phyloP scores from a whole-genome alignment of 1,140 invertebrate genomes.

The Riptortus pedestris region DNA sequence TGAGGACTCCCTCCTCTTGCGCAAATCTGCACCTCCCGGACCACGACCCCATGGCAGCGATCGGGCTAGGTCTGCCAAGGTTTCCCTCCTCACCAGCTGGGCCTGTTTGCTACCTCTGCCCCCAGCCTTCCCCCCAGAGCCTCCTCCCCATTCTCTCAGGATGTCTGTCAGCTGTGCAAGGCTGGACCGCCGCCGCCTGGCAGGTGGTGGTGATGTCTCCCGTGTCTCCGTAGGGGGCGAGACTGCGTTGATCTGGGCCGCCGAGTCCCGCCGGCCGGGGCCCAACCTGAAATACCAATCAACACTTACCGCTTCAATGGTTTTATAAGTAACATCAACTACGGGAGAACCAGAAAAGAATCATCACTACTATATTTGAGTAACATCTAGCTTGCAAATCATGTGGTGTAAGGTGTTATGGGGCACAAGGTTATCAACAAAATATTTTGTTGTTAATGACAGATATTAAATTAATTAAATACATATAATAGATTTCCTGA shows the following conservation, averaged over 20 bases:
- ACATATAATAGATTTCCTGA: too few species aligned
- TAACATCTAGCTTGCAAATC: too few species aligned
- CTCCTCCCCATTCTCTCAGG: conserved; percentile 68
- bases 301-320: conserved; percentile 17
- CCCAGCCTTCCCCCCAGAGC: conserved; percentile 39
- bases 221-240: conserved; percentile 61
- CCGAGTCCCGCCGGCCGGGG: conserved; percentile 66
- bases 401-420: too few species aligned
- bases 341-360: too few species aligned
- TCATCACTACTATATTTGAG: too few species aligned
- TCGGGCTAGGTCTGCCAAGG: conserved; percentile 68
- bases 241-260: conserved; percentile 73
- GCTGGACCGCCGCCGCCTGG: conserved; percentile 61
- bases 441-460: too few species aligned
- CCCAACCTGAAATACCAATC: conserved; percentile 33
- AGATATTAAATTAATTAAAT: too few species aligned
- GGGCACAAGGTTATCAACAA: too few species aligned
- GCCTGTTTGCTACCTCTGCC: conserved; percentile 43
- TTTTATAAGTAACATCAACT: conserved; percentile 17
- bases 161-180: conserved; percentile 79
- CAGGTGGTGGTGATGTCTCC: conserved; percentile 50
- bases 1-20: conserved; percentile 66
- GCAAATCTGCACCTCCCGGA: conserved; percentile 39
- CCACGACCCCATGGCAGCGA: conserved; percentile 53
- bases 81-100: conserved; percentile 68